A percentile compares a stretch with the other conserved stretches of the same genome.
These are phyloP conservation scores for Athrips mouffetella DNA, from an alignment of 2,888 invertebrate species.

Conservation along the genomic window DNA sequence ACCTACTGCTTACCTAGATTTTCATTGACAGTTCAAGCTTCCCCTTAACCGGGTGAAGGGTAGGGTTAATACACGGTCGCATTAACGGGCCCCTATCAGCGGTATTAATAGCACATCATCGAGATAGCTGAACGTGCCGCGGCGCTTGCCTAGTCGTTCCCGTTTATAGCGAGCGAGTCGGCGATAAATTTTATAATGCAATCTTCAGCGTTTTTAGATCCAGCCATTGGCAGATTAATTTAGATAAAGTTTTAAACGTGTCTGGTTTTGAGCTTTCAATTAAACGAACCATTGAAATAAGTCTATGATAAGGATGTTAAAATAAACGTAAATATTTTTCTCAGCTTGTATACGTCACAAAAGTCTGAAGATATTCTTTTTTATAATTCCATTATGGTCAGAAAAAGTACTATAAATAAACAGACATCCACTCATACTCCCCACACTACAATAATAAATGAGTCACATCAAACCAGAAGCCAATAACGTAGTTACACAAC, in stretches of 20 bases:
- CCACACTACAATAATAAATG: constrained; percentile 6
- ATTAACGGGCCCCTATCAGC: constrained; percentile 60
- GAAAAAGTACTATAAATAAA: too few relatives aligned
- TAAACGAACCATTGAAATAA: too few relatives aligned
- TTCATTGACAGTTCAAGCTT: neutral
- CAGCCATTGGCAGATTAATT: constrained; percentile 1
- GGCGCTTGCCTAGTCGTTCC: constrained; percentile 17
- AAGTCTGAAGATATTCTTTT: too few relatives aligned
- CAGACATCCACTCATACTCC: neutral
- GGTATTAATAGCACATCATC: constrained; percentile 70
- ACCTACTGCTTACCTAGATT: too few relatives aligned
- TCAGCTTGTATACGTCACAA: too few relatives aligned
- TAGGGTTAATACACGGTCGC: constrained; percentile 43
- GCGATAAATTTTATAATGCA: constrained; percentile 38
- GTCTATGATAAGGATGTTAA: neutral
- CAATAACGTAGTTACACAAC: constrained; percentile 32
- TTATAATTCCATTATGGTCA: too few relatives aligned
- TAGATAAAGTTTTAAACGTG: neutral
- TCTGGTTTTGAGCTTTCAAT: neutral
- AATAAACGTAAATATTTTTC: too few relatives aligned
- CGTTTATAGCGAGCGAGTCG: constrained; percentile 35
- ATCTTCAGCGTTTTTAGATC: constrained; percentile 17
- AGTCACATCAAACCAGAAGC: constrained; percentile 10
- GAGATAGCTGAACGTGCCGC: constrained; percentile 47
- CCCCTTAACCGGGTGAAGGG: constrained; percentile 25